Conservation (phyloP, 1,140 invertebrate species). For the Drosophila teissieri region DNA sequence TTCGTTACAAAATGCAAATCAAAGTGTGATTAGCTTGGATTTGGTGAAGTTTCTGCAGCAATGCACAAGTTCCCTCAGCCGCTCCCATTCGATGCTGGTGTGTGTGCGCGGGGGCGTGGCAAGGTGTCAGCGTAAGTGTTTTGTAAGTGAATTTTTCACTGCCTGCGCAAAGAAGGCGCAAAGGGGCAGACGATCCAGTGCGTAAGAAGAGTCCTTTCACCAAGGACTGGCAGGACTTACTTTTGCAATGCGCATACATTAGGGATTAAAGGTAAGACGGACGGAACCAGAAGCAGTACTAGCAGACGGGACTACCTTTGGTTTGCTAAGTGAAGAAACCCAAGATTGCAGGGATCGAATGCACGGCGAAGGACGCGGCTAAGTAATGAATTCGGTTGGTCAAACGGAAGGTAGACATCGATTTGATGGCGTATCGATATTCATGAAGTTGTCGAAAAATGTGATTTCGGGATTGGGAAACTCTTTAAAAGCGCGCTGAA, state of each 20-base stretch:
- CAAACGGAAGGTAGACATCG: slow-evolving; percentile 7
- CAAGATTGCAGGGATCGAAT: slow-evolving; percentile 14
- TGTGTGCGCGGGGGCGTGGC: slow-evolving; percentile 33
- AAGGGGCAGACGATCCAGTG: slow-evolving; percentile 30
- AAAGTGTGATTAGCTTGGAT: slow-evolving; percentile 82
- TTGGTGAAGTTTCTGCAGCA: slow-evolving; percentile 79
- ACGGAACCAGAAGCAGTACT: not conserved
- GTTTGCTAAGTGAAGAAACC: slow-evolving; percentile 29
- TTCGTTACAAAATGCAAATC: slow-evolving; percentile 76
- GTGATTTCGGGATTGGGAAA: slow-evolving; percentile 16
- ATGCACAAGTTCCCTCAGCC: slow-evolving; percentile 68
- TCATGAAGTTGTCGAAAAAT: not conserved
- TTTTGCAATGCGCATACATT: slow-evolving; percentile 64
- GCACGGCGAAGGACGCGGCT: slow-evolving; percentile 20
- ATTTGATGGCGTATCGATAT: not conserved
- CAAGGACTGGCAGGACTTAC: slow-evolving; percentile 43
- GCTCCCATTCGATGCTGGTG: not conserved
- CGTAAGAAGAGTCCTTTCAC: not conserved
- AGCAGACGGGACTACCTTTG: slow-evolving; percentile 33
- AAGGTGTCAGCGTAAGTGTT: slow-evolving; percentile 74
- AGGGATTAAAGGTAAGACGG: not conserved
- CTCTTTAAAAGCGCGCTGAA: slow-evolving; percentile 13
- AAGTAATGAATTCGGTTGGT: slow-evolving; percentile 42
- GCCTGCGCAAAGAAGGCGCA: slow-evolving; percentile 32
- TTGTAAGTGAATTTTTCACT: slow-evolving; percentile 74